phyloP scores from a whole-genome alignment of 2,888 invertebrate species.

The Drosophila neonasuta region DNA sequence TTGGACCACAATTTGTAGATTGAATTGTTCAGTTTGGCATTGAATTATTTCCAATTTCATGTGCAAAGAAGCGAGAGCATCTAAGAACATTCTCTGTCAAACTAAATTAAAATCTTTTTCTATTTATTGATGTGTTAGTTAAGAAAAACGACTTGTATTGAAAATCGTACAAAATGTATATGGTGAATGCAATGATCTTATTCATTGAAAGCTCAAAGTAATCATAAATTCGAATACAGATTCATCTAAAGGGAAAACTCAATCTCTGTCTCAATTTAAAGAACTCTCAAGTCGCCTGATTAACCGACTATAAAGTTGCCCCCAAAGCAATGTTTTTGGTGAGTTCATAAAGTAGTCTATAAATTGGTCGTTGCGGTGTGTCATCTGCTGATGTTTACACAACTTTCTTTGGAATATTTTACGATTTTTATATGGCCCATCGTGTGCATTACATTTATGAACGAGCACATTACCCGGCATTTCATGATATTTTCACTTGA shows the following conservation, averaged over 20 bases:
- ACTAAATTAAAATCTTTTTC: not conserved
- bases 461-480: conserved; percentile 39
- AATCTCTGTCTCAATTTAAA: not conserved
- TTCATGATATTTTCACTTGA: conserved; percentile 65
- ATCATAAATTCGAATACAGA: too few relatives aligned
- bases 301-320: conserved; percentile 36
- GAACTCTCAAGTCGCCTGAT: conserved; percentile 14
- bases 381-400: conserved; percentile 41
- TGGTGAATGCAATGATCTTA: too few relatives aligned
- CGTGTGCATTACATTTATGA: conserved; percentile 52
- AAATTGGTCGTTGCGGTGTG: conserved; percentile 48
- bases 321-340: conserved; percentile 30
- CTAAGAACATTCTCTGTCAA: not conserved
- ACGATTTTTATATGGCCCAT: conserved; percentile 74
- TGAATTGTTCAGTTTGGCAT: conserved; percentile 13
- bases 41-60: conserved; percentile 5
- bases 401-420: conserved; percentile 56
- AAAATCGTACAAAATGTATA: too few relatives aligned
- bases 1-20: conserved; percentile 16
- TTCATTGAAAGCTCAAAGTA: too few relatives aligned
- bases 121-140: too few relatives aligned
- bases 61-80: conserved; percentile 1
- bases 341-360: conserved; percentile 63
- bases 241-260: too few relatives aligned
- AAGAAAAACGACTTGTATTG: too few relatives aligned